phyloP scores from a whole-genome alignment of 2,113 vertebrate species.

The Galemys pyrenaicus region DNA sequence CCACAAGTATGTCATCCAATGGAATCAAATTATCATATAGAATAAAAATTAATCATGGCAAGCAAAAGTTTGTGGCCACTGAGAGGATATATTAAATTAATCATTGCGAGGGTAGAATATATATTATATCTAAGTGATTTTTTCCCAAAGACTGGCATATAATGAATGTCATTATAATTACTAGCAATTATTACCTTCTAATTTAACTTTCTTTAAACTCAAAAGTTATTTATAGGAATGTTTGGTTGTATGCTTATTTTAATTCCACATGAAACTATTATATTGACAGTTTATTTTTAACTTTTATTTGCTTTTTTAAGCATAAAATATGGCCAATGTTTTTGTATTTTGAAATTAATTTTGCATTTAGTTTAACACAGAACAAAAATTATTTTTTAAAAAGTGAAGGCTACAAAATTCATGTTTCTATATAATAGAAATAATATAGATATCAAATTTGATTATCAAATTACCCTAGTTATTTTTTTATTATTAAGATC shows the following conservation, averaged over 20 bases:
- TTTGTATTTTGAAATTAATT: neutral
- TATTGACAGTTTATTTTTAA: neutral
- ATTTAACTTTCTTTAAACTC: neutral
- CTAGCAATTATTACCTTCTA: neutral
- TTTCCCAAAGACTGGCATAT: neutral
- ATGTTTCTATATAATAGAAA: neutral
- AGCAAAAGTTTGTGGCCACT: neutral
- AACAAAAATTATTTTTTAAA: slow-evolving; percentile 26
- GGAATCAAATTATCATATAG: neutral
- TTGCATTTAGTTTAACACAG: neutral
- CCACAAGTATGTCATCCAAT: neutral
- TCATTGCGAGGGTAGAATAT: neutral
- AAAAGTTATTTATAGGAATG: neutral
- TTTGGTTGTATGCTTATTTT: neutral
- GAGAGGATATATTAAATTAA: neutral
- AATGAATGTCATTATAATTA: neutral
- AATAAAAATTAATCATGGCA: neutral
- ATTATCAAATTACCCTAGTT: neutral
- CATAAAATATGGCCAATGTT: neutral
- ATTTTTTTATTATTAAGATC: neutral
- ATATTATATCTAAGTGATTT: neutral
- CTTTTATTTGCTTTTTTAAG: slow-evolving; percentile 7
- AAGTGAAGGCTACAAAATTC: neutral
- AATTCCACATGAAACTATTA: neutral
- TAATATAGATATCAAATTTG: neutral